These are phyloP conservation scores for Enteromius fasciolatus DNA, from an alignment of 2,797 vertebrate species.

Conservation along the genomic window DNA sequence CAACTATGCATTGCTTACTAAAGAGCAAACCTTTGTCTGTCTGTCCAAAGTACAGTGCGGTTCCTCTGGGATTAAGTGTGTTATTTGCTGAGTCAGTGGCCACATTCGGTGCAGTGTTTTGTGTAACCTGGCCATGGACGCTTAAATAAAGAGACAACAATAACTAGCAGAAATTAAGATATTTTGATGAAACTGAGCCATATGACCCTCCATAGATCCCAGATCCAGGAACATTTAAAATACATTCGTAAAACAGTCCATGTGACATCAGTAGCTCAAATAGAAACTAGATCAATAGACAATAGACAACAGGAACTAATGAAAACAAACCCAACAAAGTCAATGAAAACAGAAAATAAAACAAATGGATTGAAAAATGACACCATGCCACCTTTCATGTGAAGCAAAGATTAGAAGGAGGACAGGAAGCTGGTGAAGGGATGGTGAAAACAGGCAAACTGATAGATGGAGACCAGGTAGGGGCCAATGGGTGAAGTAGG, in stretches of 20 bases:
- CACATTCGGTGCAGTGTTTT: background rate
- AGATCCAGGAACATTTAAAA: too few relatives aligned
- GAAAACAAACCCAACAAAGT: background rate
- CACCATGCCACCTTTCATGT: background rate
- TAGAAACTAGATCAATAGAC: background rate
- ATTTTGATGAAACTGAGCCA: too few relatives aligned
- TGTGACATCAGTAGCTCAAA: too few relatives aligned
- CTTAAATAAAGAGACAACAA: constrained; percentile 8
- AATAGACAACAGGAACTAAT: background rate
- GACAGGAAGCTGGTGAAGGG: background rate
- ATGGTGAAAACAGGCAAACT: too few relatives aligned
- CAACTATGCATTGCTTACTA: constrained; percentile 26
- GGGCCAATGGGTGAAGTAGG: background rate
- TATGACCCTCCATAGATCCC: too few relatives aligned
- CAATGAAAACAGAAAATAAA: background rate
- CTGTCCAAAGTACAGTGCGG: constrained; percentile 2
- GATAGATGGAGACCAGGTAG: too few relatives aligned
- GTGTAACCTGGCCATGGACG: constrained; percentile 22
- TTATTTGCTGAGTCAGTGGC: constrained; percentile 22
- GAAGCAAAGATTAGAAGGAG: background rate
- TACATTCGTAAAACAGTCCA: too few relatives aligned
- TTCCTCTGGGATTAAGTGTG: constrained; percentile 4
- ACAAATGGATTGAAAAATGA: background rate
- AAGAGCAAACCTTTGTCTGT: constrained; percentile 30
- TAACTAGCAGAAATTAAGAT: background rate